These are phyloP conservation scores for Lota lota DNA, from an alignment of 2,113 vertebrate species.

Conservation along the genomic window DNA sequence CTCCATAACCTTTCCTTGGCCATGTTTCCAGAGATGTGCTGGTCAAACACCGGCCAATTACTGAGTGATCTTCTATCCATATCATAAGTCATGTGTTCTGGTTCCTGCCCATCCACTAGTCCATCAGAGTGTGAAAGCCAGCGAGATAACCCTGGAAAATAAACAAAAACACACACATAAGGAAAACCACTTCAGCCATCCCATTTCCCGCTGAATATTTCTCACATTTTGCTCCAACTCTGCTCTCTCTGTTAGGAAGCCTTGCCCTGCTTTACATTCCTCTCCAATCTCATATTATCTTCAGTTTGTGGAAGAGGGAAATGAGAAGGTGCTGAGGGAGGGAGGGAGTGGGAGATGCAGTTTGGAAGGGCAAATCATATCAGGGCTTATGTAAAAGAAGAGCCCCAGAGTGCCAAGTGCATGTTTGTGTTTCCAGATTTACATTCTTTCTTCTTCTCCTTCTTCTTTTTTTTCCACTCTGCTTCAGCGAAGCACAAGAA, in stretches of 20 bases:
- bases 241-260: slow-evolving; percentile 24
- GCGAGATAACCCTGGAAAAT: slow-evolving; percentile 22
- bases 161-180: neutral
- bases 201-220: slow-evolving; percentile 47
- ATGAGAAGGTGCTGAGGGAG: too few species aligned
- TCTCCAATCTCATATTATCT: slow-evolving; percentile 51
- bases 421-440: slow-evolving; percentile 43
- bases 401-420: slow-evolving; percentile 5
- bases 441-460: slow-evolving; percentile 33
- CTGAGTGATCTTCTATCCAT: slow-evolving; percentile 53
- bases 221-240: slow-evolving; percentile 33
- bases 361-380: slow-evolving; percentile 48
- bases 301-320: neutral
- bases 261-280: slow-evolving; percentile 48
- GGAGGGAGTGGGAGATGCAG: slow-evolving; percentile 14
- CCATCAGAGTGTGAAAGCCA: slow-evolving; percentile 51
- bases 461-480: slow-evolving; percentile 19
- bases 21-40: slow-evolving; percentile 56
- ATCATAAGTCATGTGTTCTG: slow-evolving; percentile 60
- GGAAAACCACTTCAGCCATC: slow-evolving; percentile 50
- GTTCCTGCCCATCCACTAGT: slow-evolving; percentile 61
- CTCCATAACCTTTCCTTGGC: slow-evolving; percentile 65
- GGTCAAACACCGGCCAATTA: slow-evolving; percentile 60
- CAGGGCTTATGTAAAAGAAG: slow-evolving; percentile 49
- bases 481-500: slow-evolving; percentile 5